phyloP scores from a whole-genome alignment of 2,797 vertebrate genomes.

The Chiroxiphia lanceolata region DNA sequence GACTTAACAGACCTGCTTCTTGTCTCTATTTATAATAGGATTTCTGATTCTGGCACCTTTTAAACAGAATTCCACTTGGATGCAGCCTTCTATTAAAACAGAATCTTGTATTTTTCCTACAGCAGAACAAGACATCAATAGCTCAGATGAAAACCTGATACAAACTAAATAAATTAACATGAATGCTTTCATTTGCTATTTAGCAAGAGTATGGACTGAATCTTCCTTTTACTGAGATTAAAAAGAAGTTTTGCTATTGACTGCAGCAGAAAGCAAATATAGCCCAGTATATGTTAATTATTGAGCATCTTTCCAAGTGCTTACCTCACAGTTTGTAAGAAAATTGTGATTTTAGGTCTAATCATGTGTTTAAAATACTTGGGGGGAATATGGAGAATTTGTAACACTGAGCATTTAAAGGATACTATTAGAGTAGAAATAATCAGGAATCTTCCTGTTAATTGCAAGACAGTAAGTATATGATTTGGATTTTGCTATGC shows the following conservation, averaged over 20 bases:
- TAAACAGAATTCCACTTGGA: slow-evolving; percentile 28
- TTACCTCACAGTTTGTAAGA: background rate
- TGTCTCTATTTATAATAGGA: slow-evolving; percentile 14
- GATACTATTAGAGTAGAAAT: background rate
- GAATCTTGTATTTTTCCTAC: background rate
- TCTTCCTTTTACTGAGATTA: background rate
- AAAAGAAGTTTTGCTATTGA: background rate
- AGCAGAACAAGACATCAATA: background rate
- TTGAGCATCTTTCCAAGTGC: background rate
- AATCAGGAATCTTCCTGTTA: background rate
- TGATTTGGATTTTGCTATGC: background rate
- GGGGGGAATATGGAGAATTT: background rate
- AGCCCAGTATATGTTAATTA: background rate
- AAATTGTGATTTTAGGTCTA: background rate
- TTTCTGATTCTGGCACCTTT: slow-evolving; percentile 39
- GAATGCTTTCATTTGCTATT: background rate
- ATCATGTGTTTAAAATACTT: background rate
- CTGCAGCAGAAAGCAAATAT: background rate
- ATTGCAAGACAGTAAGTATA: background rate
- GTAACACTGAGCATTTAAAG: background rate
- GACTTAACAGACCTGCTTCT: slow-evolving; percentile 48
- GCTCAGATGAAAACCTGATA: background rate
- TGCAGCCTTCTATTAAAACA: background rate
- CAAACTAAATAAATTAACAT: background rate
- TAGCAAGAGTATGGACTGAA: background rate